These are phyloP conservation scores for Anguilla obscura DNA, from an alignment of 2,797 vertebrate species.

Conservation along the genomic window DNA sequence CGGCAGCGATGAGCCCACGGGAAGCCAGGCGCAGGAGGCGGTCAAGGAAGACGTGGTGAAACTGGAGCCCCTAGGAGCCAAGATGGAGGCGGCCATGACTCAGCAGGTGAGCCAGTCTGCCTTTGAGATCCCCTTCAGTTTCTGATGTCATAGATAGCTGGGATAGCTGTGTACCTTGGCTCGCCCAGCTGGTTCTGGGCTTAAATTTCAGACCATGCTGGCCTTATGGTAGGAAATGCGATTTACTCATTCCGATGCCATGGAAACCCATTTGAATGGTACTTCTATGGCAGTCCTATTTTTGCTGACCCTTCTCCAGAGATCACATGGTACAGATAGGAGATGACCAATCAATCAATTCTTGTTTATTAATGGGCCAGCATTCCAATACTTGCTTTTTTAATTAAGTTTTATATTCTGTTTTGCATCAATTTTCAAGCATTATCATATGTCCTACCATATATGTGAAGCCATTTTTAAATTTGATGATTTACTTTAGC, in stretches of 20 bases:
- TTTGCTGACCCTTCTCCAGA: neutral
- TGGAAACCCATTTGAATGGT: neutral
- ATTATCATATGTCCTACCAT: neutral
- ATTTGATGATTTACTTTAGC: neutral
- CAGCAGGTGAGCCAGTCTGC: slow-evolving; percentile 71
- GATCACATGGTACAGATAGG: neutral
- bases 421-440: neutral
- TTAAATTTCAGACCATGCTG: neutral
- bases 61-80: slow-evolving; percentile 70
- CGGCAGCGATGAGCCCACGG: slow-evolving; percentile 53
- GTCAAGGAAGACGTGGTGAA: slow-evolving; percentile 69
- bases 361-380: neutral
- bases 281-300: neutral
- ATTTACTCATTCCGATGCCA: neutral
- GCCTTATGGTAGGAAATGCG: neutral
- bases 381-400: neutral
- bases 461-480: neutral
- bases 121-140: neutral
- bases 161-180: neutral
- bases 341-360: neutral
- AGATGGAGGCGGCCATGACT: slow-evolving; percentile 68
- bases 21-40: slow-evolving; percentile 57
- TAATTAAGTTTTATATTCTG: neutral
- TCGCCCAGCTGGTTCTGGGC: neutral
- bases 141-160: neutral